Evolutionary conservation across 2,797 vertebrate species (phyloP).

Genomic region (Sardinella longiceps): DNA sequence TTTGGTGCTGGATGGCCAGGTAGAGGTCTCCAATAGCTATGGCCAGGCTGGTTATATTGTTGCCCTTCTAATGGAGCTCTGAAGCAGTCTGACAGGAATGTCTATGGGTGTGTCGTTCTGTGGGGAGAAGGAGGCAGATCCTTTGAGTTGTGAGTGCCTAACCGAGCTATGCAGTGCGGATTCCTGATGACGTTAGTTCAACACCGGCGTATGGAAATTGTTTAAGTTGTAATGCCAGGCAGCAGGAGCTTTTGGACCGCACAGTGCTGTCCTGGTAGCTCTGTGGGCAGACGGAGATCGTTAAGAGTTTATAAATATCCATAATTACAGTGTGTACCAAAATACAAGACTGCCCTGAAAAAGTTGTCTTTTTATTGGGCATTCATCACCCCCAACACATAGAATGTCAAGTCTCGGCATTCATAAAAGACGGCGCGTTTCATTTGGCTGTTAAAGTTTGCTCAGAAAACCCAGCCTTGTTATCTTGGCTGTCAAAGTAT

Average conservation of each 20-base stretch:
- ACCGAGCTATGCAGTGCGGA: conserved; percentile 50
- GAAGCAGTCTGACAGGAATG: conserved; percentile 57
- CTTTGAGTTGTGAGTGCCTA: conserved; percentile 47
- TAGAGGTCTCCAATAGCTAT: conserved; percentile 25
- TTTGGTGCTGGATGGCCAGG: not conserved
- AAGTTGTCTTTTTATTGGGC: conserved; percentile 2
- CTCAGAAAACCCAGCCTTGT: not conserved
- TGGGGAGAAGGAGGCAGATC: conserved; percentile 28
- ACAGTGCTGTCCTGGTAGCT: conserved; percentile 62
- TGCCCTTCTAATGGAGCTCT: conserved; percentile 47
- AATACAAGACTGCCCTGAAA: conserved; percentile 40
- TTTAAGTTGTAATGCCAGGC: conserved; percentile 43
- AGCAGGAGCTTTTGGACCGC: conserved; percentile 43
- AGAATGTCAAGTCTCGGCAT: not conserved
- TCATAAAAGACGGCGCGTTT: not conserved
- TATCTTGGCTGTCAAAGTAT: not conserved
- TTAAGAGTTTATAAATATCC: conserved; percentile 78
- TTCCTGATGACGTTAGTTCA: conserved; percentile 56
- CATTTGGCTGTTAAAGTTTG: not conserved
- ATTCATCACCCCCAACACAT: conserved; percentile 2
- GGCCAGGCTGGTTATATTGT: conserved; percentile 40
- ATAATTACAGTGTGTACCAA: conserved; percentile 76
- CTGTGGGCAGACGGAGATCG: conserved; percentile 46
- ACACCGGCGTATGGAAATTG: conserved; percentile 48
- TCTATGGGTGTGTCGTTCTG: conserved; percentile 54